Evolutionary conservation across 2,113 vertebrate genomes (phyloP).

Genomic region (Agapornis roseicollis): DNA sequence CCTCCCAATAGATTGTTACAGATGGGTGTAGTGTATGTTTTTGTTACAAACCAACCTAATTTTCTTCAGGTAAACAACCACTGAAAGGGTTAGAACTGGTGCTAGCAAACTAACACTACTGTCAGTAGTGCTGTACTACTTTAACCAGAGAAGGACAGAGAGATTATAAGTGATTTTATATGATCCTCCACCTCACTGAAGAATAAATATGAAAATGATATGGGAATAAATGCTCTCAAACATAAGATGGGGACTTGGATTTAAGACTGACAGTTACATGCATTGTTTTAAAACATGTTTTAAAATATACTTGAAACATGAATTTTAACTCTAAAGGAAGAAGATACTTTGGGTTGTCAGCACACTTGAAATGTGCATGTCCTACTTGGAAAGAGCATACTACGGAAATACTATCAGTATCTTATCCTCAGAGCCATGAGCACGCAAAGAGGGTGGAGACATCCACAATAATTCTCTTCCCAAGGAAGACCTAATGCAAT

Average conservation of each 20-base stretch:
- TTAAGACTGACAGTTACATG: background rate
- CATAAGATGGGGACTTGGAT: background rate
- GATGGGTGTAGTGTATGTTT: background rate
- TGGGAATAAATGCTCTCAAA: background rate
- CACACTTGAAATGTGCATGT: background rate
- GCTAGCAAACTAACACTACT: background rate
- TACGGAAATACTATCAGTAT: background rate
- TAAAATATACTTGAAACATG: background rate
- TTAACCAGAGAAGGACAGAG: background rate
- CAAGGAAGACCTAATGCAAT: background rate
- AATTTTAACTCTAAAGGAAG: background rate
- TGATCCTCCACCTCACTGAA: accelerated
- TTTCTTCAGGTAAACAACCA: background rate
- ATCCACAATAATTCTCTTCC: background rate
- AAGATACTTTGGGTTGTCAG: background rate
- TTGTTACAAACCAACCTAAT: background rate
- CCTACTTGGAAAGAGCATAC: accelerated
- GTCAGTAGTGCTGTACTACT: background rate
- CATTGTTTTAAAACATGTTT: background rate
- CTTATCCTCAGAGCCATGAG: background rate
- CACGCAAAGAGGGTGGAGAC: background rate
- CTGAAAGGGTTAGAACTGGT: background rate
- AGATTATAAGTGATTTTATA: background rate
- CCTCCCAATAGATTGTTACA: background rate
- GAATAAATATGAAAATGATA: background rate